A percentile compares a stretch with the other conserved stretches of the same genome.
These are phyloP conservation scores for Spermophilus dauricus DNA, from an alignment of 2,113 vertebrate species.

Conservation along the genomic window DNA sequence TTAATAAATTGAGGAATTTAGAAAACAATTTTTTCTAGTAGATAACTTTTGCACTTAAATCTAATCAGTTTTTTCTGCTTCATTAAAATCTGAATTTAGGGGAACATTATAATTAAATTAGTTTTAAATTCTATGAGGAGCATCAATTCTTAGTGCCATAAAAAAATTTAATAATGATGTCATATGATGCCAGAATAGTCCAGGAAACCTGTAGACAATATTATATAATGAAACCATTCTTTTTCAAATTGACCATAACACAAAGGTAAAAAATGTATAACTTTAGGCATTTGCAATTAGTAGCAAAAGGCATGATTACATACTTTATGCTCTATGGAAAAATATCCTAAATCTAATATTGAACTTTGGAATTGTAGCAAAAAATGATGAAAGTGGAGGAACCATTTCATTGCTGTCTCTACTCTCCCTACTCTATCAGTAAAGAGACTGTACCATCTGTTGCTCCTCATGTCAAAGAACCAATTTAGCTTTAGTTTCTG, in stretches of 20 bases:
- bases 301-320: not conserved
- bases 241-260: constrained; percentile 43
- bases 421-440: not conserved
- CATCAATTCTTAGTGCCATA: not conserved
- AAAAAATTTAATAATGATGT: not conserved
- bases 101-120: constrained; percentile 1
- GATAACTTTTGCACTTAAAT: constrained; percentile 24
- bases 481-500: not conserved
- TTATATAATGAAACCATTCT: not conserved
- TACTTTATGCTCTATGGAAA: not conserved
- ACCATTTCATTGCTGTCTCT: not conserved
- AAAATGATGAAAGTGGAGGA: not conserved
- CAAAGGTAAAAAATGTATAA: not conserved
- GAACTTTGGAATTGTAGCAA: not conserved
- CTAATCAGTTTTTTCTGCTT: constrained; percentile 1
- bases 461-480: not conserved
- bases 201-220: not conserved
- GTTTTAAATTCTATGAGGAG: constrained; percentile 5
- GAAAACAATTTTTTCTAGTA: constrained; percentile 7
- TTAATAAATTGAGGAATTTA: constrained; percentile 18
- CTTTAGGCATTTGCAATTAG: not conserved
- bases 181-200: not conserved
- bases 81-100: constrained; percentile 52
- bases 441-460: not conserved
- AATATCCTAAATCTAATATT: not conserved